Evolutionary conservation across 2,888 invertebrate species (phyloP).

Genomic region (Shargacucullia verbasci): DNA sequence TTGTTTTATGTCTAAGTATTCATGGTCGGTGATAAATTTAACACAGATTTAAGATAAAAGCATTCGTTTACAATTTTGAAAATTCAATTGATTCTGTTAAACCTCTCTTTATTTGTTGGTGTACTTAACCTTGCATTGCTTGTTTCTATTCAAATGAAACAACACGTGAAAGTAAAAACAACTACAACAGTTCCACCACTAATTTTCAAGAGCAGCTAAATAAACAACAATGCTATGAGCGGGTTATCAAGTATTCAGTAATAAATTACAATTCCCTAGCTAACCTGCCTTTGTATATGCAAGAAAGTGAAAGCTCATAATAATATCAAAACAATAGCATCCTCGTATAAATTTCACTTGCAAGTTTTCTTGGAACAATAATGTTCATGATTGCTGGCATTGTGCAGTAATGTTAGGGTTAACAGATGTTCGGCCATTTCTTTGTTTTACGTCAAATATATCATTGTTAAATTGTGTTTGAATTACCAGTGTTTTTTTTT

Average conservation of each 20-base stretch:
- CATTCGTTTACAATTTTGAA: no score
- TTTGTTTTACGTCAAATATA: slow-evolving; percentile 40
- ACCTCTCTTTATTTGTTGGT: no score
- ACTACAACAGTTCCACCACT: neutral
- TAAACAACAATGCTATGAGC: slow-evolving; percentile 22
- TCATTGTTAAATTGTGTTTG: slow-evolving; percentile 15
- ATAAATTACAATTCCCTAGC: slow-evolving; percentile 55
- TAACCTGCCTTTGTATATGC: slow-evolving; percentile 48
- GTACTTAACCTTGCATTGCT: no score
- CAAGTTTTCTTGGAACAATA: slow-evolving; percentile 57
- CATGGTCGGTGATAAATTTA: no score
- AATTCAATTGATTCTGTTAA: no score
- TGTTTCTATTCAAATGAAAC: neutral
- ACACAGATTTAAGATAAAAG: no score
- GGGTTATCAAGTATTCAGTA: slow-evolving; percentile 54
- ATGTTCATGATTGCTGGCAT: slow-evolving; percentile 53
- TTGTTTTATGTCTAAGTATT: neutral
- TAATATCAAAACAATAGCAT: slow-evolving; percentile 67
- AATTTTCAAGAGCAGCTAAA: slow-evolving; percentile 29
- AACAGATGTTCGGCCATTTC: slow-evolving; percentile 38
- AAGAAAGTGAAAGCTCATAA: slow-evolving; percentile 63
- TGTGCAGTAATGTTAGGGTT: slow-evolving; percentile 55
- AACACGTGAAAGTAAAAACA: slow-evolving; percentile 32
- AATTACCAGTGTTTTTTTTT: neutral
- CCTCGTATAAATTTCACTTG: slow-evolving; percentile 60